Conservation (phyloP, 1,140 invertebrate genomes). For the Ectropis grisescens region DNA sequence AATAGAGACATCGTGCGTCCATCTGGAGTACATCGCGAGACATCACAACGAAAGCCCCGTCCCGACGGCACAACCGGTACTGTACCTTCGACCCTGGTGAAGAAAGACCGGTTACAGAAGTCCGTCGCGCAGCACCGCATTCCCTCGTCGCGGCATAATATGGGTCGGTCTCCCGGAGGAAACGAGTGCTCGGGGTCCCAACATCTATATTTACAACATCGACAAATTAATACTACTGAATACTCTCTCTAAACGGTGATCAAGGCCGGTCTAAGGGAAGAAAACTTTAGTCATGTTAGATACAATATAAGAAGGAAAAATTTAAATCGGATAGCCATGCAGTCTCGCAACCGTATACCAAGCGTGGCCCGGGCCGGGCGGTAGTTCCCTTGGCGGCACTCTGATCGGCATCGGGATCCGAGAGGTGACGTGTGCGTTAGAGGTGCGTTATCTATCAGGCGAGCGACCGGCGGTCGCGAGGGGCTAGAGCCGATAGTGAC, state of each 20-base stretch:
- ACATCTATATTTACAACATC: constrained; percentile 70
- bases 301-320: constrained; percentile 28
- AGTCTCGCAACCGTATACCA: constrained; percentile 36
- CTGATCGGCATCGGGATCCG: neutral
- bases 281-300: constrained; percentile 54
- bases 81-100: constrained; percentile 37
- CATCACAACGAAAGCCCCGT: constrained; percentile 56
- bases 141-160: constrained; percentile 72
- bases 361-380: constrained; percentile 18
- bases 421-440: too few species aligned
- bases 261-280: constrained; percentile 50
- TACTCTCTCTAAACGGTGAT: constrained; percentile 35
- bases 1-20: too few species aligned
- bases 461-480: constrained; percentile 10
- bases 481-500: too few species aligned
- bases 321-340: constrained; percentile 37
- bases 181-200: constrained; percentile 64
- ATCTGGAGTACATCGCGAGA: constrained; percentile 34
- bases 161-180: constrained; percentile 72
- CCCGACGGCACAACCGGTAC: constrained; percentile 41
- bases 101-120: constrained; percentile 73
- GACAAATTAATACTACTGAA: constrained; percentile 22
- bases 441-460: too few species aligned
- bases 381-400: neutral
- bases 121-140: constrained; percentile 73